phyloP scores from a whole-genome alignment of 64 coral and sea anemone genomes.

The Anthopleura sola region DNA sequence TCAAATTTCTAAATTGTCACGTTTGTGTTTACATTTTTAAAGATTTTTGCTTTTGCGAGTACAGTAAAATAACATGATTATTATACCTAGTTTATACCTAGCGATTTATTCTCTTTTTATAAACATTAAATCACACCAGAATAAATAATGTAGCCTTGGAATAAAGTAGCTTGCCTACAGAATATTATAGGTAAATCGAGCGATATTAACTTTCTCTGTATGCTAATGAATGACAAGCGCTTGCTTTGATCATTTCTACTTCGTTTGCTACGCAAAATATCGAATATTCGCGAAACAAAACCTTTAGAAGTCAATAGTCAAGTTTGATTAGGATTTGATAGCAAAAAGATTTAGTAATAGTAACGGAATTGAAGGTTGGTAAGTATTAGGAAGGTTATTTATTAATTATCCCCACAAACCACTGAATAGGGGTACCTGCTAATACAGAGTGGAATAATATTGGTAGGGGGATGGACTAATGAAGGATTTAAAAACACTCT shows the following conservation, averaged over 20 bases:
- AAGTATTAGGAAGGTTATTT: neutral
- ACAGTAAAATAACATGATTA: neutral
- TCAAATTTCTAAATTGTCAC: neutral
- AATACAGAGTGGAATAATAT: neutral
- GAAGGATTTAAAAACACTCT: neutral
- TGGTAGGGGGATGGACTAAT: neutral
- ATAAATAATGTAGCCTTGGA: neutral
- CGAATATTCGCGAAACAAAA: neutral
- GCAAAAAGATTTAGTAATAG: neutral
- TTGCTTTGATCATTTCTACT: neutral
- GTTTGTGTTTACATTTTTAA: slow-evolving; percentile 7
- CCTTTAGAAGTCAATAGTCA: neutral
- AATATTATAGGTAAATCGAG: neutral
- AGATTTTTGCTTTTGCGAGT: neutral
- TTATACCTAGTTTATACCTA: neutral
- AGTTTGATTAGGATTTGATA: neutral
- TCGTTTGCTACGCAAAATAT: neutral
- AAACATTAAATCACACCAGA: neutral
- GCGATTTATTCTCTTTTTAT: neutral
- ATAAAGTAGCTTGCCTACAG: neutral
- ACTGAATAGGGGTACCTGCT: neutral
- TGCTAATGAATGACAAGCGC: too few relatives aligned
- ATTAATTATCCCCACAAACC: neutral
- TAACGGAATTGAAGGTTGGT: neutral
- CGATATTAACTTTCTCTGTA: too few relatives aligned